Evolutionary conservation across 1,140 invertebrate species (phyloP), one percentile per base, ranked within the genome.

Genomic region (Trypoxylus dichotomus): DNA sequence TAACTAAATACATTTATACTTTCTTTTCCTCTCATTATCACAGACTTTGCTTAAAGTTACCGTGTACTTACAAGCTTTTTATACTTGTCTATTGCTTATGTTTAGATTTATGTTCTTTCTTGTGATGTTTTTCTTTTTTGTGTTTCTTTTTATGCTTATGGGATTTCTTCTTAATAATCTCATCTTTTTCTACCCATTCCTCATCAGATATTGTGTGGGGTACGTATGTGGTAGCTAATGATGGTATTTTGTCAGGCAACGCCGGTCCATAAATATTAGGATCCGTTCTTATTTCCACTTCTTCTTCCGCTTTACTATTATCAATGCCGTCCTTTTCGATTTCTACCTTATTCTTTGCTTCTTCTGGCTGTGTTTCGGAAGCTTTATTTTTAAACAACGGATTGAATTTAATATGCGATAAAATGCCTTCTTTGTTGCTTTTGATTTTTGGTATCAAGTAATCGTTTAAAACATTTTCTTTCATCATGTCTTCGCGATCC

Each of bases 391-490:
- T 37, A 19, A 43, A 74, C 21, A 75, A 72, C 1, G 60, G 75
- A 54, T 25, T 76, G 77, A 83, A 84, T 75, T 83, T 79, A 37
- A 86, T 77, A 37, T 83, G 80, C 19, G 84, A 85, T 58, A 86
- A 78, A 74, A 86, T 84, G 19, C 85, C 84, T 79, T 83, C 80
- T 81, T 84, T 85, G 13, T 81, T 77, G 19, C 83, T 83, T 78
- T 84, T 86, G 77, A 86, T 85, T 82, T 83, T 84, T 25, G 84
- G 84, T 24, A 85, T 47, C 63, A 85, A 79, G 24, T 82, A 72
- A 72, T 85, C 84, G 11, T 80, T 81, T 19, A 85, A 58, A 29
- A 85, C 73, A 72, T 77, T 75, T 21, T 54, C 54, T 25, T 82
- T 76, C 37, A 29, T 74, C 41, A 77, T 77, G n/a, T 80, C 60